Base-by-base conservation (phyloP, 2,113 vertebrate genomes). In the Pelvicachromis taeniatus region DNA sequence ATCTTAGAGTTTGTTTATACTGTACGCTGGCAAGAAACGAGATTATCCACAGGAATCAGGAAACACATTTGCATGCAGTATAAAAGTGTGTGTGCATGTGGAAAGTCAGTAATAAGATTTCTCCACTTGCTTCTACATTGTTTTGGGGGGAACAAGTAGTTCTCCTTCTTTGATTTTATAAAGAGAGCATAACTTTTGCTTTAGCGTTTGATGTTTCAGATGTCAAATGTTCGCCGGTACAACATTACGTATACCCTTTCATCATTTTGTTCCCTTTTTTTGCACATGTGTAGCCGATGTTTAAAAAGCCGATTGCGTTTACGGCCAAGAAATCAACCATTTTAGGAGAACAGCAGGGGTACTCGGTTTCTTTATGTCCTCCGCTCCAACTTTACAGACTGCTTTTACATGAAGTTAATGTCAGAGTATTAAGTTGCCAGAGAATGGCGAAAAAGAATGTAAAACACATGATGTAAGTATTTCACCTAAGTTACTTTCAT, bases 381-480 rank as follows among this genome's bases (percentile, higher is more conserved):
- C 16, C 11, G 8, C 70, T 26, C 0, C 10, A 50, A 50, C 70
- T 52, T 45, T 48, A 19, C 14, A 73, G 26, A 31, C 42, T 0
- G 68, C 23, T 50, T 50, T 50, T 48, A 50, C 42, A 75, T 50
- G 5, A 19, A 50, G 42, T 50, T 42, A 11, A 45, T 70, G 4
- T 73, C 23, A 11, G 42, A n/a, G 68, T 75, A 52, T 75, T 75
- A 75, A 26, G 26, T n/a, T 52, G 31, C 70, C 0, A 0, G 45
- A 75, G 70, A 75, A 52, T 19, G 45, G 26, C 29, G 6, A 75
- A 75, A 75, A 75, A 75, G 26, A 75, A 75, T 52, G 45, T 52
- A 52, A 75, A 75, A 75, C 70, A 33, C 45, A 75, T 33, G 45
- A 52, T 75, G 70, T 52, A 75, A 75, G 70, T 75, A 75, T 75